A percentile compares a stretch with the other conserved stretches of the same genome.
phyloP scores from a whole-genome alignment of 2,888 invertebrate genomes.

The Parnassius orleans region DNA sequence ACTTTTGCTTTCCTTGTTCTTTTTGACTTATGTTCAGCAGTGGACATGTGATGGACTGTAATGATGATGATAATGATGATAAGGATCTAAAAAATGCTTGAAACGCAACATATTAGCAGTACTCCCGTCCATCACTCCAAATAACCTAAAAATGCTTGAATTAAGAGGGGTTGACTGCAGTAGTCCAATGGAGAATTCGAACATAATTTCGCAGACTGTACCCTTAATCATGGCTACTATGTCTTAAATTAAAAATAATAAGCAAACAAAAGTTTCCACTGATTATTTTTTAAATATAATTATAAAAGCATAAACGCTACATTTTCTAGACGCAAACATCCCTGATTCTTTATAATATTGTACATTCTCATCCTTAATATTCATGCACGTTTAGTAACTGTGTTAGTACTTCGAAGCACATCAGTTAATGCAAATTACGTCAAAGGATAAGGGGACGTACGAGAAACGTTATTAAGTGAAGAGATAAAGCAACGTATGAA shows the following conservation, averaged over 20 bases:
- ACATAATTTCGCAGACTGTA: no score
- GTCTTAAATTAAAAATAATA: not conserved
- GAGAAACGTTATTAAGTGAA: constrained; percentile 41
- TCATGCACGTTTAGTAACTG: not conserved
- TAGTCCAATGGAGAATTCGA: no score
- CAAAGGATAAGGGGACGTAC: constrained; percentile 44
- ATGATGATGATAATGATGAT: no score
- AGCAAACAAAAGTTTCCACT: not conserved
- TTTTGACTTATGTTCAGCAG: no score
- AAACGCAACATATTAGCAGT: no score
- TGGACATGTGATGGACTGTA: no score
- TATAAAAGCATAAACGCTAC: not conserved
- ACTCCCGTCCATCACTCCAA: no score
- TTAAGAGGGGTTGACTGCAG: no score
- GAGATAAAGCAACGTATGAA: constrained; percentile 22
- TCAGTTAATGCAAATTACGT: constrained; percentile 53
- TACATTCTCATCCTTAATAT: not conserved
- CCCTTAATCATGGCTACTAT: no score
- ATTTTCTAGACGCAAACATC: not conserved
- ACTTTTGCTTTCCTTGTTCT: no score
- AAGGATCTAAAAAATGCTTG: no score
- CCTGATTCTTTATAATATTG: not conserved
- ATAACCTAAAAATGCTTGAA: no score
- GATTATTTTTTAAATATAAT: not conserved
- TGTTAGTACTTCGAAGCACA: constrained; percentile 39